Conservation (phyloP, 2,888 invertebrate species). For the Elmis aenea region DNA sequence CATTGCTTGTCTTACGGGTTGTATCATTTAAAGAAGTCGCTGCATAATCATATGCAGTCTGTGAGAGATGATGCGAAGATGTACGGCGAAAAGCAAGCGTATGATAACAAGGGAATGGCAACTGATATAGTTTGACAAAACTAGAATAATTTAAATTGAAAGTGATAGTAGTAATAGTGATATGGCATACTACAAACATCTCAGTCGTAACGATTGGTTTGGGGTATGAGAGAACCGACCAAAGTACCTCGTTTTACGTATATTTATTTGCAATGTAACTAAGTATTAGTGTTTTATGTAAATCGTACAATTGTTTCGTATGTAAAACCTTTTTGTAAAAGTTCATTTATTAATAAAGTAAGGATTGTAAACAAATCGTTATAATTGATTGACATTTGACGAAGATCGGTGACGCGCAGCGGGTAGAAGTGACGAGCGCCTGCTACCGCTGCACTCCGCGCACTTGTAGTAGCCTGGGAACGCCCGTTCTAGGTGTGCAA, state of each 20-base stretch:
- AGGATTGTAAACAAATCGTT: no score
- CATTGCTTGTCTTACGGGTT: constrained; percentile 57
- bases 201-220: no score
- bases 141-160: no score
- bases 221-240: no score
- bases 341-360: no score
- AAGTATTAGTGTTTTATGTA: no score
- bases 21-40: constrained; percentile 40
- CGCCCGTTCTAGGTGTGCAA: constrained; percentile 13
- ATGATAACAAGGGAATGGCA: constrained; percentile 25
- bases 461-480: constrained; percentile 5
- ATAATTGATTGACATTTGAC: constrained; percentile 7
- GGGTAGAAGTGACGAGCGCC: constrained; percentile 9
- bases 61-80: constrained; percentile 6
- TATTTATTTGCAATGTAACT: no score
- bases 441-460: constrained; percentile 10
- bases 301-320: no score
- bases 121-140: constrained; percentile 25
- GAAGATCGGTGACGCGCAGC: constrained; percentile 6
- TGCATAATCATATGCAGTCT: constrained; percentile 21
- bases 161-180: no score
- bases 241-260: no score
- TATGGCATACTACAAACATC: no score
- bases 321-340: no score
- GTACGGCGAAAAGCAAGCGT: constrained; percentile 15